Base-by-base conservation (phyloP, 2,888 invertebrate species). In the Melangyna quadrimaculata region DNA sequence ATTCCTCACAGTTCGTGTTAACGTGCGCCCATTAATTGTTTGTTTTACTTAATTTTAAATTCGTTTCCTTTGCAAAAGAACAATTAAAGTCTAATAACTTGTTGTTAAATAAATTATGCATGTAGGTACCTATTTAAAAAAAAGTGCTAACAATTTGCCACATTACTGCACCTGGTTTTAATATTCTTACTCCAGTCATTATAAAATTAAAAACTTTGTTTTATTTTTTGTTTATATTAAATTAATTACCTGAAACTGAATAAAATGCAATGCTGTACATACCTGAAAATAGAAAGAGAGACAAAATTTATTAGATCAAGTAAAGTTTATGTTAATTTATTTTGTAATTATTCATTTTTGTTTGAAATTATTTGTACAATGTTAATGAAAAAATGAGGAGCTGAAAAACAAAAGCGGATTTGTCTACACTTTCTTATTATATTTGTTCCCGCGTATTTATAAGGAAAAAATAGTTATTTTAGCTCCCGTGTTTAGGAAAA, bases 11-110 rank as follows among this genome's bases (percentile, higher is more conserved):
- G 7, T 59, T 71, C 51, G 57, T 43, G 57, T 43, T 57, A 67
- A 71, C 74, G 65, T 35, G 37, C 24, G 61, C 61, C 19, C 45
- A 22, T 51, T 51, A 27, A 27, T 65, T 70, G 69, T 71, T 65
- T 45, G 45, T 32, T 57, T 24, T n/a, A n/a, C 10, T 53, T 51
- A 37, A 70, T 53, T 59, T 29, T 32, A 32, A n/a, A 53, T 55
- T 35, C 14, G 37, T 65, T 27, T 63, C n/a, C 48, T 27, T 37
- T n/a, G n/a, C 17, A 14, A 17, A 51, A 24, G 14, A 67, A 61
- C 75, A 84, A 84, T 84, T 80, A 75, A 71, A 48, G 19, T 65
- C 12, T 84, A 75, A 84, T 84, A 77, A 79, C 79, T 79, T 43
- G 71, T 71, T 74, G 74, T 67, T 51, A 24, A 78, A 29, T 51